Evolutionary conservation across 1,140 invertebrate species (phyloP).

Genomic region (Aplysia californica): DNA sequence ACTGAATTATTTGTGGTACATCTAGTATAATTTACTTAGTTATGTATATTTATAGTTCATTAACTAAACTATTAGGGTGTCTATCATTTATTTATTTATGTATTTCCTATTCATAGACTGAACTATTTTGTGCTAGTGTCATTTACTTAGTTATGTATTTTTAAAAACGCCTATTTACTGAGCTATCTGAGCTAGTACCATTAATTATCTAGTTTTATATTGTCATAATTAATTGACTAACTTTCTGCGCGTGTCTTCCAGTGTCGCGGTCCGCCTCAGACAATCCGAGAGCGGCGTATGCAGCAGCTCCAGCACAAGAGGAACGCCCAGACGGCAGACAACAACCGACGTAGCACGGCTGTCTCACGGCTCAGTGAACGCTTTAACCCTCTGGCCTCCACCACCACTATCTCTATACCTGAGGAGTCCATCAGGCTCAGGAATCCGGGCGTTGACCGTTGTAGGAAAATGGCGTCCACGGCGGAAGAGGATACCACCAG

Average conservation of each 20-base stretch:
- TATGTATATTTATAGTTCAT: too few relatives aligned
- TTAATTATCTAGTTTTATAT: background rate
- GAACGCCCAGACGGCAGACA: constrained; percentile 15
- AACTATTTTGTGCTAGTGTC: too few relatives aligned
- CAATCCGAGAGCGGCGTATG: constrained; percentile 14
- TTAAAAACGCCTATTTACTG: too few relatives aligned
- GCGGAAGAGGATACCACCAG: constrained; percentile 3
- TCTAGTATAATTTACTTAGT: too few relatives aligned
- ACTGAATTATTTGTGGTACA: too few relatives aligned
- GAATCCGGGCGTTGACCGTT: background rate
- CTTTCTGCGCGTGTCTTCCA: background rate
- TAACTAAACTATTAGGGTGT: too few relatives aligned
- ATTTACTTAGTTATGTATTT: too few relatives aligned
- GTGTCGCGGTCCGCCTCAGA: constrained; percentile 19
- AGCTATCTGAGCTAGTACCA: too few relatives aligned
- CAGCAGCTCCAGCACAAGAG: constrained; percentile 22
- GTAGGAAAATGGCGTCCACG: background rate
- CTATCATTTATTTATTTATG: too few relatives aligned
- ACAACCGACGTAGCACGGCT: constrained; percentile 15
- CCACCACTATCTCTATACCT: constrained; percentile 1
- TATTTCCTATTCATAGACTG: too few relatives aligned
- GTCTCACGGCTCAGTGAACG: constrained; percentile 30
- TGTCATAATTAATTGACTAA: background rate
- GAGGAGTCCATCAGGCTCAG: background rate
- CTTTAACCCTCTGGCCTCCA: constrained; percentile 28